These are phyloP conservation scores for Colletes latitarsis DNA, from an alignment of 1,140 invertebrate genomes.

Conservation along the genomic window DNA sequence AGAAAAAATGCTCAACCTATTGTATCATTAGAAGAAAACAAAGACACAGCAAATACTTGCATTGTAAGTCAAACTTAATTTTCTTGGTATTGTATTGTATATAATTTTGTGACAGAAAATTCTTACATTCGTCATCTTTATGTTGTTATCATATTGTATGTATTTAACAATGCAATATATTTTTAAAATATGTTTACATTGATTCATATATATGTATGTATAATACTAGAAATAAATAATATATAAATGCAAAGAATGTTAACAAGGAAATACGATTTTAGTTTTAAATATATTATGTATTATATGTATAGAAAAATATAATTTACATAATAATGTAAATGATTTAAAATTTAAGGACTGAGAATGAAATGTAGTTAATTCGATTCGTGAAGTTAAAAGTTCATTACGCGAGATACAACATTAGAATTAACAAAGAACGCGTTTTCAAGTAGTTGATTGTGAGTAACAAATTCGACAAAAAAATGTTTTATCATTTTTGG, in stretches of 20 bases:
- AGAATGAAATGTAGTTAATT: no score
- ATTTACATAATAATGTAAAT: no score
- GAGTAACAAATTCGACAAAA: no score
- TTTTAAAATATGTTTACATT: conserved; percentile 33
- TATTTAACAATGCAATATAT: conserved; percentile 2
- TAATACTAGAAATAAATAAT: conserved; percentile 11
- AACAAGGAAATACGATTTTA: neutral
- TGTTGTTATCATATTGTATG: neutral
- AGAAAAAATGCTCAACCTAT: conserved; percentile 86
- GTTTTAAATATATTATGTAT: conserved; percentile 9
- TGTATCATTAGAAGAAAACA: conserved; percentile 8
- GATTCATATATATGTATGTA: conserved; percentile 33
- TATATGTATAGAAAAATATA: conserved; percentile 8
- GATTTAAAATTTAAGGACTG: no score
- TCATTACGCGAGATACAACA: no score
- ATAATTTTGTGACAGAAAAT: conserved; percentile 1
- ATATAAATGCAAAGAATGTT: conserved; percentile 4
- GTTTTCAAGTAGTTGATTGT: no score
- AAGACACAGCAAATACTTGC: neutral
- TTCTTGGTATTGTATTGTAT: neutral
- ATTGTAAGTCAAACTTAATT: neutral
- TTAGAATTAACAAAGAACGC: no score
- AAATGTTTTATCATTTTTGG: no score
- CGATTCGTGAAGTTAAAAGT: no score
- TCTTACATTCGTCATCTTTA: neutral